Base-by-base conservation (phyloP, 2,113 vertebrate genomes). In the Neomonachus schauinslandi region DNA sequence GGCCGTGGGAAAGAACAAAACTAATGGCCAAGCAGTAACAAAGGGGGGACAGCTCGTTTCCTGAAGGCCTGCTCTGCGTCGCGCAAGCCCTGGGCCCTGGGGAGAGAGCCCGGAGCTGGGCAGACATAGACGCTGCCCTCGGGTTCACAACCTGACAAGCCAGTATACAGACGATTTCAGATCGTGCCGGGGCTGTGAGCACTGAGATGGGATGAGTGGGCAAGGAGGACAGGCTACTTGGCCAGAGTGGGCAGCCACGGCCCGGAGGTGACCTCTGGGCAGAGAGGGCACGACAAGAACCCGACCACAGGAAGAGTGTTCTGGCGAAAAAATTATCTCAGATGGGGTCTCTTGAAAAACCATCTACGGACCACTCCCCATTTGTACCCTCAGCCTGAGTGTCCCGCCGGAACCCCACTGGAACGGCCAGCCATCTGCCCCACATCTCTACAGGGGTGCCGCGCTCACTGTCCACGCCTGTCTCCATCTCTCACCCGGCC, bases 401-500 rank as follows among this genome's bases (percentile, higher is more conserved):
- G 1, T 36, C 84, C 12, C 2, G 0, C 36, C n/a, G 3, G n/a
- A 22, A 26, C 53, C 22, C 51, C 42, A 7, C 74, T 6, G 42
- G 55, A 42, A 59, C 6, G 21, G 28, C 22, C 19, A 46, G 67
- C 16, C 0, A 0, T 14, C 26, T 49, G 55, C 36, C 8, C 67
- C n/a, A 1, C 28, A 11, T 36, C 74, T 67, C 72, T 19, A 42
- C 81, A 12, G 1, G 15, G 39, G 61, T 3, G 71, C 31, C 42
- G 15, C n/a, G 12, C 61, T 42, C 69, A 22, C 21, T 0, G 4
- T 5, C 5, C 76, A 5, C 0, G 0, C 19, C 89, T 1, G 13
- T 19, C 16, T 36, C 42, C 57, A 67, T 15, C 42, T 39, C 63
- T 19, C 39, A 4, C 4, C 61, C 24, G 24, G 36, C 39, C 63